A percentile compares a stretch with the other conserved stretches of the same genome.
Evolutionary conservation across 2,113 vertebrate species (phyloP).

Genomic region (Struthio camelus): DNA sequence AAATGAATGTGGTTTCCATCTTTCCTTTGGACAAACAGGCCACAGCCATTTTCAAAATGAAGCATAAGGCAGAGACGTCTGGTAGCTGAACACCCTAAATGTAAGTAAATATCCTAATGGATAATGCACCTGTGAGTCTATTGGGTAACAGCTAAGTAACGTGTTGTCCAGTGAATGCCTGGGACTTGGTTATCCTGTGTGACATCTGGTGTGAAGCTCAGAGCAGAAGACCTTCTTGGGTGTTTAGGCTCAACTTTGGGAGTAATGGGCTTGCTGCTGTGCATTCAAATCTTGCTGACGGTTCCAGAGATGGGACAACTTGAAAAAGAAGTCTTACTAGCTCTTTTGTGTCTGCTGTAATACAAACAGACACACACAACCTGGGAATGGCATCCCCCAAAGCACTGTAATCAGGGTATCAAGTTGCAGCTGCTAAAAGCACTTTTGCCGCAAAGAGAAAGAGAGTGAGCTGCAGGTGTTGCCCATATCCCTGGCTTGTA

Average conservation of each 20-base stretch:
- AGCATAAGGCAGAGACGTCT: rapidly evolving
- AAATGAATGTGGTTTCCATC: not conserved
- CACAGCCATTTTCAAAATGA: not conserved
- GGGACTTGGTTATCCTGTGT: not conserved
- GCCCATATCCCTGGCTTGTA: not conserved
- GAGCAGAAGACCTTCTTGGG: rapidly evolving
- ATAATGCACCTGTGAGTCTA: not conserved
- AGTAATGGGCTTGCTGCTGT: rapidly evolving
- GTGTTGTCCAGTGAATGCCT: not conserved
- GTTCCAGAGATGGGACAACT: not conserved
- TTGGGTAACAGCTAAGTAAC: not conserved
- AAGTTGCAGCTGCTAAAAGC: not conserved
- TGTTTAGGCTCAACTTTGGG: not conserved
- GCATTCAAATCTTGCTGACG: rapidly evolving
- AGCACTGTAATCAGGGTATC: not conserved
- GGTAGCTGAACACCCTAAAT: not conserved
- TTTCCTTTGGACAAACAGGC: not conserved
- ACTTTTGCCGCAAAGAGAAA: not conserved
- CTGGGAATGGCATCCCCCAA: not conserved
- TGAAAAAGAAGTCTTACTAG: not conserved
- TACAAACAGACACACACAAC: not conserved
- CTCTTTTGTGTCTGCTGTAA: not conserved
- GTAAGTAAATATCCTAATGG: not conserved
- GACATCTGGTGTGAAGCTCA: not conserved
- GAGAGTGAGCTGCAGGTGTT: not conserved